Evolutionary conservation across 1,140 invertebrate species (phyloP), one percentile per base, ranked within the genome.

Genomic region (Reticulitermes speratus): DNA sequence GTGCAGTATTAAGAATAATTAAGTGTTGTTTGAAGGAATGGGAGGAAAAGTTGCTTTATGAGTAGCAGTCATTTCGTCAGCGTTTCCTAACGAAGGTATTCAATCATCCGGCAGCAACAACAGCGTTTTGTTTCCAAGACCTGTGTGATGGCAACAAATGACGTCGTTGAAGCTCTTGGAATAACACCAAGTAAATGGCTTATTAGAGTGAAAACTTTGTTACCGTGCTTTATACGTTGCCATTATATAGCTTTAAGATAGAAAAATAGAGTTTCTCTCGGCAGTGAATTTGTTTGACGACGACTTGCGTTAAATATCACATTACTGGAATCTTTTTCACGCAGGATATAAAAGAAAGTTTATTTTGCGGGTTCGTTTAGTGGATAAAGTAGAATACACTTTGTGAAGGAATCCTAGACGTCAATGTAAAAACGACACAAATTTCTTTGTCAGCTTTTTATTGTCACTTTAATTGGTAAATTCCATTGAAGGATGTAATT

Each of bases 141-240:
- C 65, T 75, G n/a, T 75, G 12, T 75, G 65, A 75, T 30, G n/a
- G 65, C n/a, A 75, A 75, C 65, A 75, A 75, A 75, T 75, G 65
- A 75, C 65, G 65, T 30, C n/a, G 25, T 75, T 75, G 65, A 75
- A 75, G 65, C 65, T 25, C 65, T 75, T 75, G 65, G n/a, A 75
- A 30, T 75, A 75, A 75, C 65, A 75, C 65, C 25, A 75, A 75
- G 3, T 75, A 75, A 75, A 75, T 75, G 65, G 65, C 65, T 75
- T 75, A 75, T 75, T 75, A 75, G 65, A 30, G 8, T 30, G 25
- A 75, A 75, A 75, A 75, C n/a, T 75, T 75, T 75, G 65, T 75
- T 75, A 75, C 65, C 25, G 25, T 75, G 65, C 25, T 75, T 75
- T 75, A 30, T 75, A 1, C 65, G 25, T 75, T 30, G 65, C 65